Evolutionary conservation across 1,140 invertebrate species (phyloP), one percentile per base, ranked within the genome.

Genomic region (Ostrea denselamellosa): DNA sequence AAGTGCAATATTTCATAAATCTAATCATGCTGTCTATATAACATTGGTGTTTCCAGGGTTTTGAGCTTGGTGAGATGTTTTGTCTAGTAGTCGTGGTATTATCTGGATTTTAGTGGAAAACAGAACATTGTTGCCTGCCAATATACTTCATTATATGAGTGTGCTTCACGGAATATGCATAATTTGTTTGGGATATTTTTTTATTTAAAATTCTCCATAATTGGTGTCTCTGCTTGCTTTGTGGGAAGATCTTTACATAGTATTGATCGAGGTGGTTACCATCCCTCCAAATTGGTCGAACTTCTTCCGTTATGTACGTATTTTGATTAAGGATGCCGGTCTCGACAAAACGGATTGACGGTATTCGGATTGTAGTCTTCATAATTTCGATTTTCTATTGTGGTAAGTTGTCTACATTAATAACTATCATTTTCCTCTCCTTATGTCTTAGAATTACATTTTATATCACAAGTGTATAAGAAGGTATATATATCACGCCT

Each of bases 201-300:
- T 62, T 62, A 62, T 62, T 62, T 62, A 62, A 62, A 62, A 77
- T 14, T 77, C 25, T 77, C 22, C 25, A 14, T 77, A 77, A 77
- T 77, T 77, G 68, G 22, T 9, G 28, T 25, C 28, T 77, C 10
- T 62, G 34, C 25, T 77, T 77, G 28, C 28, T 14, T 34, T 77
- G 22, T 25, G 28, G 68, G 68, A 34, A 77, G 68, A 77, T 77
- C 25, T 77, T 1, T 17, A 3, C 68, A 9, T 34, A 10, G 22
- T 44, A 77, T 77, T 34, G 68, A 77, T 77, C 25, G 68, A 12
- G 8, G 25, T 0, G 68, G 25, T 77, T 28, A 77, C 68, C 22
- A 77, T 25, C 12, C 68, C 25, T 28, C 8, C 68, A 28, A 77
- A 14, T 34, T 77, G 25, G 28, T 25, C 22, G 28, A 34, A 77